Evolutionary conservation across 2,888 invertebrate species (phyloP).

Genomic region (Sussaba pulchella): DNA sequence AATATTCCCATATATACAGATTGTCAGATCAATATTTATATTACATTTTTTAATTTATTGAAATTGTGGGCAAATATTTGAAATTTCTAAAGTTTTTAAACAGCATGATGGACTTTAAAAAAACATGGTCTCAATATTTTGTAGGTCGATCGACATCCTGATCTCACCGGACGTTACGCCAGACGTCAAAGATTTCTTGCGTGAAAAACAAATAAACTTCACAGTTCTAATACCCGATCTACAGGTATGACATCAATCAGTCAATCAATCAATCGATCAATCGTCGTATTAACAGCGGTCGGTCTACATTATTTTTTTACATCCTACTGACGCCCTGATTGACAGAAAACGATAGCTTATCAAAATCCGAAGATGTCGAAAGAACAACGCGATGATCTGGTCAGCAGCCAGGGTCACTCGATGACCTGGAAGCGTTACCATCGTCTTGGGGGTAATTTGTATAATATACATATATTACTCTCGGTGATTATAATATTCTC

Average conservation of each 20-base stretch:
- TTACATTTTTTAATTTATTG: too few relatives aligned
- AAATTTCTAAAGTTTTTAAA: too few relatives aligned
- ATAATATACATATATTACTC: neutral
- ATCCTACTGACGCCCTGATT: constrained; percentile 16
- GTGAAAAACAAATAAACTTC: constrained; percentile 87
- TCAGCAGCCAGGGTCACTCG: constrained; percentile 87
- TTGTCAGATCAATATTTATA: too few relatives aligned
- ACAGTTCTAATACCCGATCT: constrained; percentile 90
- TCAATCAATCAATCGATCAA: neutral
- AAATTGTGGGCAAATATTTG: too few relatives aligned
- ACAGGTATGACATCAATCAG: constrained; percentile 85
- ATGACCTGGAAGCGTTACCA: constrained; percentile 91
- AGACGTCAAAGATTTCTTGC: constrained; percentile 87
- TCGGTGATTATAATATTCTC: neutral
- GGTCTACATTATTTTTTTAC: neutral
- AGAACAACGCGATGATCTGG: constrained; percentile 87
- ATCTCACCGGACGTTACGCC: constrained; percentile 89
- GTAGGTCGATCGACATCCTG: constrained; percentile 88
- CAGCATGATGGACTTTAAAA: too few relatives aligned
- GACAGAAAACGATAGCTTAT: constrained; percentile 88
- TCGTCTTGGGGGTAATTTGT: constrained; percentile 85
- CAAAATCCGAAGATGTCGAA: constrained; percentile 89
- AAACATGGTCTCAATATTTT: constrained; percentile 4
- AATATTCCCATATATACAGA: too few relatives aligned
- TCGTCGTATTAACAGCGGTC: neutral